Evolutionary conservation across 1,140 invertebrate species (phyloP), one percentile per base, ranked within the genome.

Genomic region (Cryptotermes secundus): DNA sequence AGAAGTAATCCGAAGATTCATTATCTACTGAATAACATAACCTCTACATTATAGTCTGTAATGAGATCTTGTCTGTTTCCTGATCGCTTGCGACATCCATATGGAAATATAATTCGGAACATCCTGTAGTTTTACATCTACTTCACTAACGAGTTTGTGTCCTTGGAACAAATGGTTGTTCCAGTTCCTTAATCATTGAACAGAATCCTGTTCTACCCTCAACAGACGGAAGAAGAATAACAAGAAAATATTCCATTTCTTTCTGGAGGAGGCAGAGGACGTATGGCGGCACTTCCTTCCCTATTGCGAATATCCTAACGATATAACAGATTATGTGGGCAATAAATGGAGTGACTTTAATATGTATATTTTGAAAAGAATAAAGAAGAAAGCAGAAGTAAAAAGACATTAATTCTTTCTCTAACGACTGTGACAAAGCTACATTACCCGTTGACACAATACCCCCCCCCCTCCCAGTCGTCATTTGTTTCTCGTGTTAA

Each of bases 381-480:
- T 16, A 53, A 42, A 72, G 19, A 53, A 38, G 83, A 26, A 65
- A 53, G 35, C 36, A 79, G 16, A 83, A 79, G 79, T 80, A 83
- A 83, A 79, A 83, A 42, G 35, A 38, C 83, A 83, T 83, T 83
- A 83, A 83, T 83, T 36, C 83, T 53, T 65, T 53, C 45, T 38
- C 83, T 83, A 83, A 83, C 79, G 83, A 83, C 83, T 83, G 65
- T 80, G 83, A 83, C 83, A 83, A 42, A 38, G 83, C 45, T 83
- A 83, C 80, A 83, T 83, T 83, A 79, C 83, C 83, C 83, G 83
- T 80, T 83, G 83, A 83, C 83, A 83, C 79, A 72, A 83, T 83
- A 83, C 79, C 72, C 36, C 83, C 72, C 36, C 83, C 35, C 83
- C 80, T 83, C 83, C 42, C n/a, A 26, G 79, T 65, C 22, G 36